Evolutionary conservation across 2,797 vertebrate species (phyloP), one percentile per base, ranked within the genome.

Genomic region (Valencia hispanica): DNA sequence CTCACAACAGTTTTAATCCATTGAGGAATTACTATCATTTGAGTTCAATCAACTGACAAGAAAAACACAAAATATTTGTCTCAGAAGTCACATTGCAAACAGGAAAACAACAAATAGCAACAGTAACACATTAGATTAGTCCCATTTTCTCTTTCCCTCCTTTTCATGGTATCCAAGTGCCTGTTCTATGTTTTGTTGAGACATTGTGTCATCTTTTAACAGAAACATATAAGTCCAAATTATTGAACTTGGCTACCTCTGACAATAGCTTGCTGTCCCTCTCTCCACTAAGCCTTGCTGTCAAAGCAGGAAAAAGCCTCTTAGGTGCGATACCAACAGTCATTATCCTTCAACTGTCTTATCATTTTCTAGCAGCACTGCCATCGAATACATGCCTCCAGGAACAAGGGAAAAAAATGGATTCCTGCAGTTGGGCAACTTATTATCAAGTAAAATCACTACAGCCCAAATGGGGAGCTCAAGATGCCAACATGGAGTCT

Each of bases 401-500:
- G 82, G 82, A 47, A 27, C 25, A 68, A 65, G 48, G n/a, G n/a
- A 11, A 73, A 73, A 74, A 79, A 79, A 87, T 73, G 48, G 78
- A 88, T 77, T 83, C 65, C 51, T 71, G 41, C 72, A 80, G 84
- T 75, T 48, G 68, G 70, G 51, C 39, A 41, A 88, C 84, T 90
- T 90, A 85, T 87, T 89, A 88, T 88, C 82, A 79, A 78, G 74
- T 74, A 66, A 88, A 88, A 88, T 90, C 86, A 80, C 11, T 68
- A 70, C 65, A 43, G 68, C 83, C 80, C 77, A 72, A 85, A 81
- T n/a, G 9, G 65, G 41, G 78, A 81, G 79, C 65, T 11, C 3
- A 14, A 61, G 77, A 43, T 80, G 81, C 83, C 84, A 88, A 76
- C 83, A 74, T 69, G 63, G 72, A 71, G 79, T 79, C 77, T 34